Percentiles rank a stretch among this genome's conserved stretches.
Conservation (phyloP, 2,113 vertebrate genomes). For the Sminthopsis crassicaudata region DNA sequence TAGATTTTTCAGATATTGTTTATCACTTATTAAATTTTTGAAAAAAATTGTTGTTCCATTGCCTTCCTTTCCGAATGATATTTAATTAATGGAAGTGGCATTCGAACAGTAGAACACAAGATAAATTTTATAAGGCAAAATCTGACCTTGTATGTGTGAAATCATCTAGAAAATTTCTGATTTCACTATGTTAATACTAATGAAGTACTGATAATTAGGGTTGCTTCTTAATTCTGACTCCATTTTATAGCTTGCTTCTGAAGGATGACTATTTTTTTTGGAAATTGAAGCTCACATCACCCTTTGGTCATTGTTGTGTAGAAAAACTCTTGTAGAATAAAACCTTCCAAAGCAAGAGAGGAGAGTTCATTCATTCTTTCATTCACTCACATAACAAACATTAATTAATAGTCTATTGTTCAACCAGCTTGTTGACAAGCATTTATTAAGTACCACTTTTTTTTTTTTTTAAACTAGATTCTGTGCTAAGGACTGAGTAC, state of each 20-base stretch:
- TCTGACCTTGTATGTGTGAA: not conserved
- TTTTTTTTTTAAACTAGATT: too few species aligned
- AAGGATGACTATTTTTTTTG: slow-evolving; percentile 20
- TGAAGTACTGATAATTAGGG: slow-evolving; percentile 17
- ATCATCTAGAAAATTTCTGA: not conserved
- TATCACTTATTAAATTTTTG: slow-evolving; percentile 29
- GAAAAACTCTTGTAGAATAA: slow-evolving; percentile 10
- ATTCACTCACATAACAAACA: not conserved
- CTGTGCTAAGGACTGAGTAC: not conserved
- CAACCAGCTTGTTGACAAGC: not conserved
- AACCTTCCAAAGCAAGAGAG: slow-evolving; percentile 36
- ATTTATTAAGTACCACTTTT: not conserved
- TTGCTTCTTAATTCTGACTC: not conserved
- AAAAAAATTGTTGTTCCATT: not conserved
- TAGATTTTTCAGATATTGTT: slow-evolving; percentile 34
- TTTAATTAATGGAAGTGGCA: not conserved
- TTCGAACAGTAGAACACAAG: not conserved
- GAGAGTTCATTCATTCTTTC: not conserved
- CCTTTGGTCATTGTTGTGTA: slow-evolving; percentile 19
- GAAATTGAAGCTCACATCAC: slow-evolving; percentile 34
- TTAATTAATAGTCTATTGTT: not conserved
- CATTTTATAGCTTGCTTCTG: not conserved
- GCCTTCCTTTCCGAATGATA: not conserved
- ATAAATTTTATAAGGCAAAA: not conserved
- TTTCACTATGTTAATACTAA: not conserved